Evolutionary conservation across 2,113 vertebrate species (phyloP), one percentile per base, ranked within the genome.

Genomic region (Hippocampus mohnikei): DNA sequence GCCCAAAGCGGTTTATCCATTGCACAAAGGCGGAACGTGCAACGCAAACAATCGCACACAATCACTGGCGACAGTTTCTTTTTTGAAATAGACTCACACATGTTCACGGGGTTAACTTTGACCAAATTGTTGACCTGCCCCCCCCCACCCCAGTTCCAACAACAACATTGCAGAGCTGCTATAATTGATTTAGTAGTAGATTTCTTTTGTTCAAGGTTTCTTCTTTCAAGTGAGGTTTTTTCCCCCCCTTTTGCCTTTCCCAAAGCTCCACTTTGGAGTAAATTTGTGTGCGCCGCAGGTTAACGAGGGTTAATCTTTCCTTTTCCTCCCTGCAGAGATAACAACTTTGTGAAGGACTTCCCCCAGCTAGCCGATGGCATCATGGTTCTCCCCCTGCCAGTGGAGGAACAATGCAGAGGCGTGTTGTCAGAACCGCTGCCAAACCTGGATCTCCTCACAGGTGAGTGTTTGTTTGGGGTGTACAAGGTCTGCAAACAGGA

Each of bases 301-400:
- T 60, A 13, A 60, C 3, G 27, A 18, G 58, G 58, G 27, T 53
- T 37, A 40, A 68, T 55, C 15, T 67, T 10, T 50, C 5, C 72
- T 8, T 50, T 21, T 68, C 29, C 23, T 25, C 75, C 42, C 56
- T 4, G 46, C 48, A 99, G 97, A 87, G 97, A 98, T 89, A 98
- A 98, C 82, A 99, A 99, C 89, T 98, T 96, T 88, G 97, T 99
- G 84, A 98, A 98, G 89, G 97, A 98, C 79, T 99, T 99, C 46
- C 96, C 97, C 0, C 97, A 99, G 88, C 88, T 99, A 66, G 96
- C 97, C 0, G 97, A 99, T 0, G 97, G 96, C 42, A 91, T 99
- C 75, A 87, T 98, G 93, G 97, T 98, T 83, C 98, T 98, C 85
- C 96, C 96, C 0, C 88, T 99, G 71, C 97, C 97, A 0, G 96